Evolutionary conservation across 2,797 vertebrate species (phyloP).

Genomic region (Pseudochirops cupreus): DNA sequence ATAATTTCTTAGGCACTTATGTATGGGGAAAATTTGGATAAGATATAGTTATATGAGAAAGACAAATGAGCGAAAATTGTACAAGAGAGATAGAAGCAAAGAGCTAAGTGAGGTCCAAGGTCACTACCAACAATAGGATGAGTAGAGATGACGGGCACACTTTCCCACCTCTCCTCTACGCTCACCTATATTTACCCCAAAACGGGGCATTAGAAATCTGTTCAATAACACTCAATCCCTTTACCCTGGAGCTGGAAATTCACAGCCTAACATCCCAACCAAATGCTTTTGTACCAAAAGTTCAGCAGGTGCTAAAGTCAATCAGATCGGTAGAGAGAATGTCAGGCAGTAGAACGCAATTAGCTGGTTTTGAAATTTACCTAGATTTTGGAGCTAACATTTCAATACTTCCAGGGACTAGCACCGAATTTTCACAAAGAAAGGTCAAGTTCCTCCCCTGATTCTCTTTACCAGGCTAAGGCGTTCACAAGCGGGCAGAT

Average conservation of each 20-base stretch:
- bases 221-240: neutral
- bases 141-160: neutral
- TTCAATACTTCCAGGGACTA: neutral
- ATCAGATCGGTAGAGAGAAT: neutral
- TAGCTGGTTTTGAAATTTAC: neutral
- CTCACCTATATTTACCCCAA: neutral
- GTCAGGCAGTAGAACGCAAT: neutral
- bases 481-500: neutral
- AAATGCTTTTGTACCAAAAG: neutral
- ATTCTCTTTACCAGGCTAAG: neutral
- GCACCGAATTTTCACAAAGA: neutral
- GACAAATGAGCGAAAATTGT: neutral
- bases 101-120: neutral
- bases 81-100: neutral
- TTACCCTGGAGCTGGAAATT: neutral
- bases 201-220: neutral
- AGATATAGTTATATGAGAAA: neutral
- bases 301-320: neutral
- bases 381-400: neutral
- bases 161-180: neutral
- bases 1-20: neutral
- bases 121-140: neutral
- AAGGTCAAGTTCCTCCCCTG: neutral
- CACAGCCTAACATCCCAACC: neutral
- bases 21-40: neutral